Conservation (phyloP, 2,888 invertebrate genomes). For the Meloe dianella region DNA sequence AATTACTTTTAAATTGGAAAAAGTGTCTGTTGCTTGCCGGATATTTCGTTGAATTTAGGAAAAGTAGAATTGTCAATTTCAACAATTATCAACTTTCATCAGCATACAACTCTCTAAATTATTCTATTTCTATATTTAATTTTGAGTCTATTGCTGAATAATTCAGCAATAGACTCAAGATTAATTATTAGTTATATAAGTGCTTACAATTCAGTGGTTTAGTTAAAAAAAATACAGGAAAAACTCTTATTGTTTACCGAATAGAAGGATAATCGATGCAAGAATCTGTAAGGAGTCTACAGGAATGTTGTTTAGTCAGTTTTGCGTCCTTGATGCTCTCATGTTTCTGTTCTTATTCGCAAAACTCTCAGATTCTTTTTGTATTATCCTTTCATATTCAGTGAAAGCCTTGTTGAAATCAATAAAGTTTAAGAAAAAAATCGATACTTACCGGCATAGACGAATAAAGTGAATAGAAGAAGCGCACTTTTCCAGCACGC, state of each 20-base stretch:
- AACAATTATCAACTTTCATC: constrained; percentile 8
- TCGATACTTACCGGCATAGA: constrained; percentile 54
- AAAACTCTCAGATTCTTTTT: background rate
- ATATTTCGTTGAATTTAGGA: background rate
- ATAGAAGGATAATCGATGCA: background rate
- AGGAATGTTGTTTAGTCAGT: background rate
- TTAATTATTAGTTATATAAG: background rate
- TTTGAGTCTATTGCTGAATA: background rate
- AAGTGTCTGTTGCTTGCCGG: background rate
- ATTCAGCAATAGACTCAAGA: background rate
- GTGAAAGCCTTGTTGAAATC: background rate
- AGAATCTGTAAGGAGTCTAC: background rate
- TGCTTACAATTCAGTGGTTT: background rate
- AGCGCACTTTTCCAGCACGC: constrained; percentile 56
- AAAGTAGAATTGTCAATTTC: background rate
- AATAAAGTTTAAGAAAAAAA: background rate
- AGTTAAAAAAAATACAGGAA: background rate
- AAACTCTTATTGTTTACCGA: background rate
- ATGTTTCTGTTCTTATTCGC: background rate
- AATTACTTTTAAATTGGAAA: background rate
- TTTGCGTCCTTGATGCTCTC: background rate
- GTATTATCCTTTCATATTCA: background rate
- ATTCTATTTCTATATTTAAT: background rate
- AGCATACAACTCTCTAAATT: constrained; percentile 2
- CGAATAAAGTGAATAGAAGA: constrained; percentile 49